Evolutionary conservation across 2,888 invertebrate species (phyloP).

Genomic region (Lydus trimaculatus): DNA sequence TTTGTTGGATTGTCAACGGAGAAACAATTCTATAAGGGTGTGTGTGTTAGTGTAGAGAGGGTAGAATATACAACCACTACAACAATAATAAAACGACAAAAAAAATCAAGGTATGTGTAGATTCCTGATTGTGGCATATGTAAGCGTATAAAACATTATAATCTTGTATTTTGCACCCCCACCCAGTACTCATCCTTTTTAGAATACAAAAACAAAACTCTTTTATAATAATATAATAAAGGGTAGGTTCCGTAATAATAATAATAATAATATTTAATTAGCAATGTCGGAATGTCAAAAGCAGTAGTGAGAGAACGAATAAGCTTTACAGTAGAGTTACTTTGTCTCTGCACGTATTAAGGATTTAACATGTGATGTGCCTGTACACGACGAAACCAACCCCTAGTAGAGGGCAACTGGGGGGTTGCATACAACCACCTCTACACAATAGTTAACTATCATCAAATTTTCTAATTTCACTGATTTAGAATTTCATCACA

Average conservation of each 20-base stretch:
- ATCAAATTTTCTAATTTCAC: not conserved
- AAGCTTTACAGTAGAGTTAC: slow-evolving; percentile 58
- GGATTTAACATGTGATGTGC: slow-evolving; percentile 53
- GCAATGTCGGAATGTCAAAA: slow-evolving; percentile 57
- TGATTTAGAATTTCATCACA: not conserved
- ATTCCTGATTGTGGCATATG: slow-evolving; percentile 19
- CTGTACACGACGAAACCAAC: slow-evolving; percentile 40
- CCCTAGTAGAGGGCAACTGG: not conserved
- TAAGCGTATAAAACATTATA: slow-evolving; percentile 50
- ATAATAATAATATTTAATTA: slow-evolving; percentile 59
- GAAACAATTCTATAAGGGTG: not conserved
- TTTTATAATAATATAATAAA: not conserved
- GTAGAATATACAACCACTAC: too few relatives aligned
- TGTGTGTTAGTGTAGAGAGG: too few relatives aligned
- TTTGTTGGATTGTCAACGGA: not conserved
- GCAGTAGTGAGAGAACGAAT: slow-evolving; percentile 45
- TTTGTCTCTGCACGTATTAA: slow-evolving; percentile 54
- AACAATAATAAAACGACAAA: not conserved
- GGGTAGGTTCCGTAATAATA: slow-evolving; percentile 44
- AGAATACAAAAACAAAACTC: slow-evolving; percentile 41
- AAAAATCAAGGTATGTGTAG: slow-evolving; percentile 33
- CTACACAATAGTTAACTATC: not conserved
- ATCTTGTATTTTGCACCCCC: slow-evolving; percentile 55
- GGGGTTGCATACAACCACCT: not conserved
- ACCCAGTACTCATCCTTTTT: slow-evolving; percentile 20